These are phyloP conservation scores for Leptinotarsa texana DNA, from an alignment of 1,140 invertebrate genomes.

Conservation along the genomic window DNA sequence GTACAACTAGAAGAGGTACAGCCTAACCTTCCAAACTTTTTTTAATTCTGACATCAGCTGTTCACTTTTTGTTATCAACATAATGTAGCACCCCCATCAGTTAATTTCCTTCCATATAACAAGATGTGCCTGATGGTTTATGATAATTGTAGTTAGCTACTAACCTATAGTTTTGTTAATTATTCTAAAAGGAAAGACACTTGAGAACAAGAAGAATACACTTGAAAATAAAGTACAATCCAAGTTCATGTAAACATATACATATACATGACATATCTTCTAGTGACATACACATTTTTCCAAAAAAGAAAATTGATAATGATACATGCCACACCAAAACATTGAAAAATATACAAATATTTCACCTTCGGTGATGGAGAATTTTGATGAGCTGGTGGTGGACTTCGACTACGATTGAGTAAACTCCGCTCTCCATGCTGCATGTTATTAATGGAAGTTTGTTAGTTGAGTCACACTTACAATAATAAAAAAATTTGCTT, in stretches of 20 bases:
- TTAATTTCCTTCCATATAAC: too few relatives aligned
- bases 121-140: too few relatives aligned
- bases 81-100: too few relatives aligned
- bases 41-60: too few relatives aligned
- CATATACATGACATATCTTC: background rate
- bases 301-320: background rate
- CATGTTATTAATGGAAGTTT: conserved; percentile 47
- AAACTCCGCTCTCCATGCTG: conserved; percentile 59
- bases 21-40: too few relatives aligned
- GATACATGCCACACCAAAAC: background rate
- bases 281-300: too few relatives aligned
- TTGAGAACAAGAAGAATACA: conserved; percentile 10
- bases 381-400: conserved; percentile 80
- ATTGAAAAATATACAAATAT: background rate
- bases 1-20: too few relatives aligned
- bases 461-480: conserved; percentile 34
- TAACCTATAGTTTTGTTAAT: background rate
- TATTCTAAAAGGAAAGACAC: conserved; percentile 2
- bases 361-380: conserved; percentile 76
- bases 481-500: conserved; percentile 55
- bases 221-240: conserved; percentile 6
- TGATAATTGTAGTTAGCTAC: too few relatives aligned
- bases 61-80: too few relatives aligned
- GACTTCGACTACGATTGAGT: conserved; percentile 65
- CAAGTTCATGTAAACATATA: conserved; percentile 19